Percentiles rank a stretch among this genome's conserved stretches.
These are phyloP conservation scores for Ceriagrion tenellum DNA, from an alignment of 2,888 invertebrate species.

Conservation along the genomic window DNA sequence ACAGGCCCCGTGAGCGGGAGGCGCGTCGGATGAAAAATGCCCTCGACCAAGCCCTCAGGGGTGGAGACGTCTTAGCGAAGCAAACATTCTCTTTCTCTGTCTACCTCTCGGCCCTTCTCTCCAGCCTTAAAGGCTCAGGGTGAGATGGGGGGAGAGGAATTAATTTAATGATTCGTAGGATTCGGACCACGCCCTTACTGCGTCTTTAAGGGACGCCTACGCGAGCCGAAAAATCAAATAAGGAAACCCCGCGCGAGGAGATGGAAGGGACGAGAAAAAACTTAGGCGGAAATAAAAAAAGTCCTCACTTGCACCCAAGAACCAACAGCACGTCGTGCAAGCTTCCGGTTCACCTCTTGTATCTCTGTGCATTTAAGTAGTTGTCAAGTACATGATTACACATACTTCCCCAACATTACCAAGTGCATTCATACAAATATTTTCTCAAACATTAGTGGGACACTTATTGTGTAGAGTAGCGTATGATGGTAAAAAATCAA, in stretches of 20 bases:
- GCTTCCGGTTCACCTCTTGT: too few species aligned
- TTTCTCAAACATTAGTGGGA: too few species aligned
- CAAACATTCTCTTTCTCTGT: background rate
- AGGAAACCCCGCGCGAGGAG: background rate
- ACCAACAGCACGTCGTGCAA: too few species aligned
- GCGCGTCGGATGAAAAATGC: slow-evolving; percentile 27
- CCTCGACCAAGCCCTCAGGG: background rate
- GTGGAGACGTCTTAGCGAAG: background rate
- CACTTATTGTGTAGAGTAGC: too few species aligned
- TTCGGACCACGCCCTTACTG: slow-evolving; percentile 7
- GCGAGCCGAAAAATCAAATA: background rate
- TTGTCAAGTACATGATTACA: too few species aligned
- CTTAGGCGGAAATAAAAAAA: too few species aligned
- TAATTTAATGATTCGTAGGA: slow-evolving; percentile 25
- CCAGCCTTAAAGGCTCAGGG: background rate
- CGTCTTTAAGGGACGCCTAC: background rate
- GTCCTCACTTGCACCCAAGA: too few species aligned
- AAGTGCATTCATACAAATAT: too few species aligned
- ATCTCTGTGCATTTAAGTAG: too few species aligned
- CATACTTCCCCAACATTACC: too few species aligned
- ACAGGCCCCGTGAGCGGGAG: background rate
- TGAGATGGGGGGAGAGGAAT: background rate
- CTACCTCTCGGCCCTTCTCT: background rate
- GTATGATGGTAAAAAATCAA: too few species aligned
- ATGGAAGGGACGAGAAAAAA: background rate